phyloP scores from a whole-genome alignment of 1,140 invertebrate genomes.

The Achroia grisella region DNA sequence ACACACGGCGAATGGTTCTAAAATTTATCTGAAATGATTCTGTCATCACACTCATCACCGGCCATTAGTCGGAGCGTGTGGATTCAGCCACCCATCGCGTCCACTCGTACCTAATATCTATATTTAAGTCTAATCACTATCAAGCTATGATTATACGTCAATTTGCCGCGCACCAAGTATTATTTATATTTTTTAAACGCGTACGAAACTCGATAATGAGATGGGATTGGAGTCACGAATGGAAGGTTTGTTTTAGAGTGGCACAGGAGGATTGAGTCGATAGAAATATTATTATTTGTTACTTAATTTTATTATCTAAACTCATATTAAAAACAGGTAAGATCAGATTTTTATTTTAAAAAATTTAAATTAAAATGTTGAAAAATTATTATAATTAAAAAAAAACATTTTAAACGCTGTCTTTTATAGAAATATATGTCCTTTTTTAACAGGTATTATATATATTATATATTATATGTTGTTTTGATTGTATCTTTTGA shows the following conservation, averaged over 20 bases:
- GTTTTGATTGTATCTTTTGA: too few relatives aligned
- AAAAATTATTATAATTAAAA: too few relatives aligned
- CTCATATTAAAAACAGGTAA: too few relatives aligned
- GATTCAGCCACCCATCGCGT: conserved; percentile 45
- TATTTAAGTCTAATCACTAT: conserved; percentile 52
- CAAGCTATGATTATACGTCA: conserved; percentile 61
- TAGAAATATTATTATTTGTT: background rate
- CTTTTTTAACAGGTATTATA: too few relatives aligned
- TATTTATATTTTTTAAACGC: conserved; percentile 65
- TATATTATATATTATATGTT: too few relatives aligned
- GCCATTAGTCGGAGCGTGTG: conserved; percentile 5
- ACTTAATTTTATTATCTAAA: too few relatives aligned
- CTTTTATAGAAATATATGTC: too few relatives aligned
- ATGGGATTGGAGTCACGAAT: conserved; percentile 52
- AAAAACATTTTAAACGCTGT: too few relatives aligned
- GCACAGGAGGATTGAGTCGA: too few relatives aligned
- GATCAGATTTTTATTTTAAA: too few relatives aligned
- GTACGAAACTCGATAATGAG: conserved; percentile 62
- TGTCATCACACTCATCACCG: conserved; percentile 19
- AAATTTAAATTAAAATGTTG: too few relatives aligned
- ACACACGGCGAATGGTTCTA: background rate
- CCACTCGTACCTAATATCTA: conserved; percentile 44
- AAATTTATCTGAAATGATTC: conserved; percentile 4
- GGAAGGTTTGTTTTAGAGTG: background rate
- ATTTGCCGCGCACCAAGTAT: conserved; percentile 45